Conservation (phyloP, 92 coral and sea anemone species). For the Isaurus tuberculatus region DNA sequence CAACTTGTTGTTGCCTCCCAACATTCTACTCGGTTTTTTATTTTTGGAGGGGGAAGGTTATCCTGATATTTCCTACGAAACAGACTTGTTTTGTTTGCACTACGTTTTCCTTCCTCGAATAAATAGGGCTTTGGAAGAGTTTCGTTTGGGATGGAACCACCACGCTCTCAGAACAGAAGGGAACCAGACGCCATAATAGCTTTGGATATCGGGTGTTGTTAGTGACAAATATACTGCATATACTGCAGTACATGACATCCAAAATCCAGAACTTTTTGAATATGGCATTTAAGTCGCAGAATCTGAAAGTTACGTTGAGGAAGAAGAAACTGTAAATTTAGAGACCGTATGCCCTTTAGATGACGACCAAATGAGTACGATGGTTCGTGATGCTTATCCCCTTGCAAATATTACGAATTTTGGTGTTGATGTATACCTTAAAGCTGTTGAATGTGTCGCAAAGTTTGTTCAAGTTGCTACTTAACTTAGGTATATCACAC, state of each 20-base stretch:
- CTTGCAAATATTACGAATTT: conserved; percentile 58
- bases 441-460: conserved; percentile 52
- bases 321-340: conserved; percentile 41
- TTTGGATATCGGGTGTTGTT: conserved; percentile 40
- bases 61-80: conserved; percentile 20
- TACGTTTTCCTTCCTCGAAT: conserved; percentile 33
- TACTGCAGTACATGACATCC: conserved; percentile 43
- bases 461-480: conserved; percentile 22
- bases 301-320: conserved; percentile 21
- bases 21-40: not conserved
- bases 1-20: conserved; percentile 8
- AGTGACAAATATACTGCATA: conserved; percentile 7
- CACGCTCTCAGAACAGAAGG: conserved; percentile 41
- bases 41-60: conserved; percentile 26
- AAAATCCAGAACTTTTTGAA: not conserved
- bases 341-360: conserved; percentile 59
- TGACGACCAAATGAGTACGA: conserved; percentile 36
- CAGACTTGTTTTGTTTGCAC: conserved; percentile 40
- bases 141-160: conserved; percentile 45
- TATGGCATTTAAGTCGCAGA: conserved; percentile 6
- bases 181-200: conserved; percentile 37
- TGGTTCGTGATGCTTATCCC: conserved; percentile 53
- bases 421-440: conserved; percentile 60
- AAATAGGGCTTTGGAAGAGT: conserved; percentile 39
- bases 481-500: too few species aligned